These are phyloP conservation scores for Aplocera efformata DNA, from an alignment of 2,888 invertebrate genomes.

Conservation along the genomic window DNA sequence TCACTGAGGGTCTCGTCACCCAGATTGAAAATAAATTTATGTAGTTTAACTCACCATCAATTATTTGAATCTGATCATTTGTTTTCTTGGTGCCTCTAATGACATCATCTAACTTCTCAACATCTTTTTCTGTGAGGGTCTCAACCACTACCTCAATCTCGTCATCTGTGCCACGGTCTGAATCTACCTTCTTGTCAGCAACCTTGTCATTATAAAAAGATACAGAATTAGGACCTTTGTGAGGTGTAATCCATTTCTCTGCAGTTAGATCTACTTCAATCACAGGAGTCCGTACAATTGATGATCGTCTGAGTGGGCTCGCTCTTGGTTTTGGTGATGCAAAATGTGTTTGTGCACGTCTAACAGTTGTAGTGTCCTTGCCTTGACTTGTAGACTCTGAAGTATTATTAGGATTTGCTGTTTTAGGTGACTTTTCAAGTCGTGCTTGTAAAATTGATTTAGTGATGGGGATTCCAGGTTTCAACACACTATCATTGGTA, in stretches of 20 bases:
- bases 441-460: too few relatives aligned
- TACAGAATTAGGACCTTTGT: slow-evolving; percentile 21
- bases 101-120: neutral
- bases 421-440: too few relatives aligned
- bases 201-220: too few relatives aligned
- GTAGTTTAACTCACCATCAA: slow-evolving; percentile 54
- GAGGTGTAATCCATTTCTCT: slow-evolving; percentile 32
- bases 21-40: too few relatives aligned
- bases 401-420: neutral
- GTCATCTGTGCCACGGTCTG: neutral
- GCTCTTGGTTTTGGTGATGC: slow-evolving; percentile 43
- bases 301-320: slow-evolving; percentile 36
- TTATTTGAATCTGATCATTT: slow-evolving; percentile 13
- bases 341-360: slow-evolving; percentile 31
- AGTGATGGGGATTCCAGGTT: too few relatives aligned
- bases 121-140: slow-evolving; percentile 2
- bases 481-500: too few relatives aligned
- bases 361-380: neutral
- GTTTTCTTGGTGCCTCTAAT: neutral
- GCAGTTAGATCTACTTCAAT: slow-evolving; percentile 34
- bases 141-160: slow-evolving; percentile 9
- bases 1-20: too few relatives aligned
- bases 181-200: too few relatives aligned
- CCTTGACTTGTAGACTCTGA: slow-evolving; percentile 6
- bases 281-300: slow-evolving; percentile 37